These are phyloP conservation scores for Eueremaeus valkanovi DNA, from an alignment of 2,888 invertebrate species.

Conservation along the genomic window DNA sequence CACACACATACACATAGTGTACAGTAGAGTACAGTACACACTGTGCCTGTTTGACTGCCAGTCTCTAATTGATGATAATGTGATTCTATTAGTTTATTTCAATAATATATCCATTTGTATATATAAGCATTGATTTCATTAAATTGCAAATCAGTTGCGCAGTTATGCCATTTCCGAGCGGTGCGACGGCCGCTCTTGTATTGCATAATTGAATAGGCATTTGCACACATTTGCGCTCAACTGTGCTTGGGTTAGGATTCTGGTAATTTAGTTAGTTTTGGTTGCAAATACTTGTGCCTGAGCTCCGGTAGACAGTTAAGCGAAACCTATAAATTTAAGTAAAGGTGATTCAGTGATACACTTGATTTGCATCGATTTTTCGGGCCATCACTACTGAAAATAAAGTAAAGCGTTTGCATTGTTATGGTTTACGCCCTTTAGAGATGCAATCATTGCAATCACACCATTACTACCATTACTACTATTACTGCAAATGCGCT, in stretches of 20 bases:
- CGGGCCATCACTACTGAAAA: slow-evolving; percentile 22
- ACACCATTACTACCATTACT: slow-evolving; percentile 2
- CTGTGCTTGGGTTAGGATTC: neutral
- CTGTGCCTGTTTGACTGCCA: neutral
- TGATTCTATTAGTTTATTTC: slow-evolving; percentile 9
- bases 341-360: slow-evolving; percentile 19
- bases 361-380: slow-evolving; percentile 29
- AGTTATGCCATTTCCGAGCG: neutral
- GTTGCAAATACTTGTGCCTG: neutral
- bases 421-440: slow-evolving; percentile 19
- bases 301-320: neutral
- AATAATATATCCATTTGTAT: slow-evolving; percentile 18
- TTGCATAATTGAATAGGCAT: slow-evolving; percentile 14
- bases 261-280: neutral
- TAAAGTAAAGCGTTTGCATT: slow-evolving; percentile 15
- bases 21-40: too few species aligned
- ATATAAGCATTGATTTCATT: neutral
- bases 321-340: slow-evolving; percentile 24
- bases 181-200: neutral
- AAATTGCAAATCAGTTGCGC: slow-evolving; percentile 17
- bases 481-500: neutral
- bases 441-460: slow-evolving; percentile 4
- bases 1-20: too few species aligned
- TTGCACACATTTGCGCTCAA: neutral
- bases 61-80: slow-evolving; percentile 13